Conservation (phyloP, 2,797 vertebrate species). For the Euphonia xanthogaster region DNA sequence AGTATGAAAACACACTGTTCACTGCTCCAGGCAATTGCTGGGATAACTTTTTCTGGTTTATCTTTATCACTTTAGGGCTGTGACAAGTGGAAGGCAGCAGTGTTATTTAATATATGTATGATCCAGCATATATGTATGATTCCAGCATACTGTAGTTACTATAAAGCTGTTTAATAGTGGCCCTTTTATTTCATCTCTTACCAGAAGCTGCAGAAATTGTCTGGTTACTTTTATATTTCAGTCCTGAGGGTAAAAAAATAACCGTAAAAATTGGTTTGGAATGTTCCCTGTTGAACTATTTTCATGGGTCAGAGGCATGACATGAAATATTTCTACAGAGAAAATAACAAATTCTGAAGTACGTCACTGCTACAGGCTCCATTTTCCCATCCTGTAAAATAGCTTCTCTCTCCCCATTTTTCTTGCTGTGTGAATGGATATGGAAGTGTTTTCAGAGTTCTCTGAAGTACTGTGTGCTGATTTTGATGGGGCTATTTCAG, state of each 20-base stretch:
- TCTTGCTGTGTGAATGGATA: constrained; percentile 10
- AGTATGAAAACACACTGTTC: neutral
- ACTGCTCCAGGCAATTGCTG: neutral
- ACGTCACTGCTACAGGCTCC: neutral
- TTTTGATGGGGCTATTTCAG: constrained; percentile 33
- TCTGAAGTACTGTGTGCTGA: neutral
- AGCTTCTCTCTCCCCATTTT: neutral
- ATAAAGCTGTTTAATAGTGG: neutral
- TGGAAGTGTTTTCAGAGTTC: neutral
- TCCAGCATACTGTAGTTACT: neutral
- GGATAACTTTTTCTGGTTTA: neutral
- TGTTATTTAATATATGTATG: neutral
- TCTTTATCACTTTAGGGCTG: neutral
- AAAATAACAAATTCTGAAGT: constrained; percentile 12
- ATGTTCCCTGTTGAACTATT: constrained; percentile 36
- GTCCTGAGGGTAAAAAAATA: neutral
- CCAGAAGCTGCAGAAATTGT: constrained; percentile 21
- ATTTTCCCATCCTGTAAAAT: constrained; percentile 11
- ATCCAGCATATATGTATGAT: neutral
- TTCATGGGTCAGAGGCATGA: constrained; percentile 41
- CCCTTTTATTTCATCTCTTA: constrained; percentile 27
- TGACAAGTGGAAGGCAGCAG: neutral
- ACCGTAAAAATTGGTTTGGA: constrained; percentile 33
- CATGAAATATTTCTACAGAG: constrained; percentile 35
- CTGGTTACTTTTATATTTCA: constrained; percentile 15